Evolutionary conservation across 2,797 vertebrate species (phyloP).

Genomic region (Hippocampus kuda): DNA sequence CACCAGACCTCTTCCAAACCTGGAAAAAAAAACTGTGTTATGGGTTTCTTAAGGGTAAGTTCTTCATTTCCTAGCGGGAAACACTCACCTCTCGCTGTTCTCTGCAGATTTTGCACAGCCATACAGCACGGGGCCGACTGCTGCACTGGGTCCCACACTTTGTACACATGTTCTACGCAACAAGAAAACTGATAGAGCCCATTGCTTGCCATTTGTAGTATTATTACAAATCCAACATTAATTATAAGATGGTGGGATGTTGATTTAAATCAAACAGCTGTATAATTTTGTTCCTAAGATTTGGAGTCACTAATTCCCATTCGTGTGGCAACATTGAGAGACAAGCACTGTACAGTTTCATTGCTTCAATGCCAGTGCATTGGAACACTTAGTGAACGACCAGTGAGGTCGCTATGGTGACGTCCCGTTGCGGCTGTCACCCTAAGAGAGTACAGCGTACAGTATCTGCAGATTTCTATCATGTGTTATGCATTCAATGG

Average conservation of each 20-base stretch:
- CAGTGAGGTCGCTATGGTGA: neutral
- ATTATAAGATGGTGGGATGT: slow-evolving; percentile 5
- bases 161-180: slow-evolving; percentile 82
- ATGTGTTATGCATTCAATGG: neutral
- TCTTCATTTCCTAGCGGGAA: neutral
- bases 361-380: neutral
- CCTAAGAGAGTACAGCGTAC: neutral
- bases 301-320: neutral
- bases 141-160: slow-evolving; percentile 86
- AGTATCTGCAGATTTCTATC: neutral
- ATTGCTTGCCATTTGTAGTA: slow-evolving; percentile 7
- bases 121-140: slow-evolving; percentile 78
- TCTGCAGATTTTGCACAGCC: slow-evolving; percentile 97
- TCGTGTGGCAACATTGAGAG: neutral
- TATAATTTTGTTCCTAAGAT: neutral
- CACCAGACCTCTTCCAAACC: slow-evolving; percentile 97
- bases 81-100: slow-evolving; percentile 91
- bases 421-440: neutral
- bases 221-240: slow-evolving; percentile 6
- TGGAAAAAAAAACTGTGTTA: slow-evolving; percentile 37
- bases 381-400: neutral
- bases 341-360: neutral
- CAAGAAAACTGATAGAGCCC: slow-evolving; percentile 25
- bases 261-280: neutral
- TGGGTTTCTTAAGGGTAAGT: neutral